Evolutionary conservation across 1,140 invertebrate genomes (phyloP).

Genomic region (Zaprionus kolodkinae): DNA sequence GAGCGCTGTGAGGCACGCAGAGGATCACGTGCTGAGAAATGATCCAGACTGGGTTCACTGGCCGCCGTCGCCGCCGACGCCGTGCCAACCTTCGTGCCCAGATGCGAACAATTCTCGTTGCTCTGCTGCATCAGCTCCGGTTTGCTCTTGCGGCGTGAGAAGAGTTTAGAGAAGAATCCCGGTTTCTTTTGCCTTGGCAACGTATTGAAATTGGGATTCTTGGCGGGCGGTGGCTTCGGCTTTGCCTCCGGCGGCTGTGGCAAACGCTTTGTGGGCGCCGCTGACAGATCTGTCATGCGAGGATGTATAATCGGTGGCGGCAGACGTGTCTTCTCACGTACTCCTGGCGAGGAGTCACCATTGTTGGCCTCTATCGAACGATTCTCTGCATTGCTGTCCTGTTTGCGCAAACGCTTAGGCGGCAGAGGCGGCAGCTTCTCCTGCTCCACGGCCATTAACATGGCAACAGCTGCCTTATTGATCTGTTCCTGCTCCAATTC

Average conservation of each 20-base stretch:
- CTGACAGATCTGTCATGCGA: slow-evolving; percentile 62
- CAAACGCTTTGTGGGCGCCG: slow-evolving; percentile 84
- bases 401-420: slow-evolving; percentile 90
- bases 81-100: slow-evolving; percentile 47
- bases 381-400: slow-evolving; percentile 75
- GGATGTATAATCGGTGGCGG: slow-evolving; percentile 75
- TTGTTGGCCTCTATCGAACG: slow-evolving; percentile 73
- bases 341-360: slow-evolving; percentile 34
- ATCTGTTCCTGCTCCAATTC: slow-evolving; percentile 20
- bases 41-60: slow-evolving; percentile 68
- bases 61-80: slow-evolving; percentile 28
- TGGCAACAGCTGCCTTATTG: slow-evolving; percentile 19
- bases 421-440: slow-evolving; percentile 90
- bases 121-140: slow-evolving; percentile 66
- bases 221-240: slow-evolving; percentile 73
- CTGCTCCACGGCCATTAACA: slow-evolving; percentile 83
- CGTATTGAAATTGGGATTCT: slow-evolving; percentile 83
- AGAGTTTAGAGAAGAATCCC: slow-evolving; percentile 88
- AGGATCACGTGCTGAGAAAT: slow-evolving; percentile 66
- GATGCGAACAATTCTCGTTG: slow-evolving; percentile 30
- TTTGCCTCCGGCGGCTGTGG: slow-evolving; percentile 58
- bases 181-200: slow-evolving; percentile 86
- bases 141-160: slow-evolving; percentile 85
- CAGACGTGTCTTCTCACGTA: slow-evolving; percentile 71
- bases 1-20: slow-evolving; percentile 71